Percentiles rank a stretch among this genome's conserved stretches.
phyloP scores from a whole-genome alignment of 2,113 vertebrate genomes.

The Calcarius ornatus region DNA sequence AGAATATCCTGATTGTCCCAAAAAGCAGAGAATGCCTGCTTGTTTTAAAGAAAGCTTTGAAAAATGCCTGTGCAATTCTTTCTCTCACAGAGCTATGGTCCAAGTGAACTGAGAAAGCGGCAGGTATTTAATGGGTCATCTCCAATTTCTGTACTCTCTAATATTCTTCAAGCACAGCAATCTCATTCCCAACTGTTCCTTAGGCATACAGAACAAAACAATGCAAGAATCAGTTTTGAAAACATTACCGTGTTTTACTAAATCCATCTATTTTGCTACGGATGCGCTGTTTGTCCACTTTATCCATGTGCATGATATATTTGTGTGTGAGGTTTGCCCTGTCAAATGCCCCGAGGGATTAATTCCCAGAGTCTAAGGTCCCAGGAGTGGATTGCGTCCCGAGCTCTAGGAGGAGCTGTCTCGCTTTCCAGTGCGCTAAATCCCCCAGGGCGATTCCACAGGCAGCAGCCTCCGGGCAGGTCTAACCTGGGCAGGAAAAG shows the following conservation, averaged over 20 bases:
- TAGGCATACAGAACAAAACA: neutral
- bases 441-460: neutral
- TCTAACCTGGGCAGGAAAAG: neutral
- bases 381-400: neutral
- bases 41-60: neutral
- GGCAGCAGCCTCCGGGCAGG: neutral
- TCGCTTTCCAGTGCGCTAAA: neutral
- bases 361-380: neutral
- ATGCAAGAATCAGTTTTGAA: neutral
- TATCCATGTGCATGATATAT: neutral
- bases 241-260: neutral
- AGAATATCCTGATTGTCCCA: neutral
- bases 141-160: neutral
- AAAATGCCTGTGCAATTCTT: neutral
- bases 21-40: neutral
- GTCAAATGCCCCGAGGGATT: neutral
- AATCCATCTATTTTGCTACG: neutral
- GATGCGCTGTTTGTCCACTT: neutral
- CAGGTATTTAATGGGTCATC: neutral
- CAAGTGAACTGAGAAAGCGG: neutral
- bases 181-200: neutral
- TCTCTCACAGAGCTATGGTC: neutral
- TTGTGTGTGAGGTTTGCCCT: neutral
- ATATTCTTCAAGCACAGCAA: neutral
- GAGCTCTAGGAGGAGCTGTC: neutral